These are phyloP conservation scores for Catamblyrhynchus diadema DNA, from an alignment of 2,797 vertebrate species.

Conservation along the genomic window DNA sequence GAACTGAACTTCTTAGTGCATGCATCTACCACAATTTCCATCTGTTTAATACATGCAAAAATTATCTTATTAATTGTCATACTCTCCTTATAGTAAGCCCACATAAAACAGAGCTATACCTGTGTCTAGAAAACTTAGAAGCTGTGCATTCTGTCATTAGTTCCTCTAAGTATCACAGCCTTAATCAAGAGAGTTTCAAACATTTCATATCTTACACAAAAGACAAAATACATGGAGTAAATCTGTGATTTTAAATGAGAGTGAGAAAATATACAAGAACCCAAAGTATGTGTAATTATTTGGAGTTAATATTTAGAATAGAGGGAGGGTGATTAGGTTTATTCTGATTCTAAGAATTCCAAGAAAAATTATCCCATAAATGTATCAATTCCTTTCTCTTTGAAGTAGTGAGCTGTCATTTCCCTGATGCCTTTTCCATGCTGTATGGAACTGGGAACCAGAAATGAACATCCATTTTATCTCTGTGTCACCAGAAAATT, in stretches of 20 bases:
- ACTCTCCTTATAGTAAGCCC: background rate
- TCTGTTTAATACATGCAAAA: background rate
- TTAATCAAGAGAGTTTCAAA: background rate
- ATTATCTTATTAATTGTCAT: background rate
- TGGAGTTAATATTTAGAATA: background rate
- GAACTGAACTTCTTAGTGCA: background rate
- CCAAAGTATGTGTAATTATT: background rate
- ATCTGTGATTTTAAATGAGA: background rate
- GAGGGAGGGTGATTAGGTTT: background rate
- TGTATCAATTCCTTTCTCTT: background rate
- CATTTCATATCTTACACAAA: background rate
- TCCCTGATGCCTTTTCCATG: background rate
- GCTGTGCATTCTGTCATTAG: background rate
- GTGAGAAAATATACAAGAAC: background rate
- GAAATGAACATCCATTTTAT: background rate
- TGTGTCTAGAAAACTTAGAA: background rate
- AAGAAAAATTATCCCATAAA: background rate
- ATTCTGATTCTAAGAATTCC: background rate
- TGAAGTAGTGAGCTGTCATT: background rate
- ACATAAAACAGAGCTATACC: background rate
- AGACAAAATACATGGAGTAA: background rate
- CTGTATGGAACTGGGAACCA: background rate
- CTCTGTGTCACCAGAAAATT: background rate
- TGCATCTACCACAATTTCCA: background rate
- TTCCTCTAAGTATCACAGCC: background rate